Evolutionary conservation across 2,888 invertebrate genomes (phyloP), one percentile per base, ranked within the genome.

Genomic region (Drosophila stalkeri): DNA sequence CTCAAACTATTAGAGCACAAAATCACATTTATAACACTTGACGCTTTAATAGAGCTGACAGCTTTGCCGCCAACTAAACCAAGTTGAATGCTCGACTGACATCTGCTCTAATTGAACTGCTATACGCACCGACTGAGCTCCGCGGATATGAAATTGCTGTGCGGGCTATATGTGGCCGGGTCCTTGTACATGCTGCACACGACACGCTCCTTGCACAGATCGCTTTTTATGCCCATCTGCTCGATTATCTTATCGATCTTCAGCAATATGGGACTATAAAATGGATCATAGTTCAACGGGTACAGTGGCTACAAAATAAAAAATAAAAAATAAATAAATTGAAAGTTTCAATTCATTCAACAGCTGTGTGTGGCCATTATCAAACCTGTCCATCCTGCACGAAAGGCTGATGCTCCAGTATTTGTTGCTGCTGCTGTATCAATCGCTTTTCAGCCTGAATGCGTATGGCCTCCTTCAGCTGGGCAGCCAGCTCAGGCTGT

Each of bases 111-210:
- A 54, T 66, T 55, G 18, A n/a, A 27, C 23, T 14, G 33, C 20
- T 33, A 8, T 31, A 94, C 95, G 94, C 92, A 97, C 98, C 97
- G 97, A 95, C 97, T 97, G 52, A 98, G 94, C 92, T 97, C 97
- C 47, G 96, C 96, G 20, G 97, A 97, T 61, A 98, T 95, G 71
- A 97, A 94, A 93, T 98, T 98, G 91, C 97, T 97, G 91, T 97
- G 96, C 0, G 97, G 98, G 71, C 97, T 96, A 88, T 96, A 97
- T 83, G 95, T 95, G 75, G 95, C 94, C 0, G 97, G 98, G 91
- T 96, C 96, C 89, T 96, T 96, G 93, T 98, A 98, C 94, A 97
- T 95, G 76, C 96, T 96, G 91, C 97, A 98, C 3, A 98, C 95
- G 0, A 97, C 95, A 70, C 97, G 94, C 91, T 97, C 97, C 70